Percentiles rank a stretch among this genome's conserved stretches.
Conservation (phyloP, 2,797 vertebrate genomes). For the Dendrocincla tyrannina region DNA sequence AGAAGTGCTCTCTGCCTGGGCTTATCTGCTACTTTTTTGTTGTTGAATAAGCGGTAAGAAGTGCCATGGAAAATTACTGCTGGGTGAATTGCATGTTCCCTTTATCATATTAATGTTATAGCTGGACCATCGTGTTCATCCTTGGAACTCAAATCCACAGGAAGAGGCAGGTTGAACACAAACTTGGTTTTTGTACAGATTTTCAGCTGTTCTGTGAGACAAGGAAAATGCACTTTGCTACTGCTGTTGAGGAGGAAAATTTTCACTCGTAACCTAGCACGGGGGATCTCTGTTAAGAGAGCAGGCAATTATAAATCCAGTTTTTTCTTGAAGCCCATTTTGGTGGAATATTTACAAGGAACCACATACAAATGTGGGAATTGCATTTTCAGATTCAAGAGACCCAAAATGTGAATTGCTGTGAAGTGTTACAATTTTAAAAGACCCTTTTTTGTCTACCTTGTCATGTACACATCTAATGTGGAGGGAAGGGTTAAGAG, state of each 20-base stretch:
- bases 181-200: neutral
- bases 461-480: neutral
- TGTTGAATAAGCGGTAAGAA: neutral
- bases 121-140: neutral
- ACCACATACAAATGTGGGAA: neutral
- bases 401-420: neutral
- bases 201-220: neutral
- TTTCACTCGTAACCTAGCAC: neutral
- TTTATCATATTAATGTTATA: neutral
- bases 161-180: neutral
- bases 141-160: neutral
- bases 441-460: accelerated
- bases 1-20: neutral
- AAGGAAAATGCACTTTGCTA: neutral
- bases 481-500: neutral
- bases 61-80: neutral
- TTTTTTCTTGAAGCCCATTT: neutral
- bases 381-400: neutral
- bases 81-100: neutral
- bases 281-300: neutral
- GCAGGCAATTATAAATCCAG: neutral
- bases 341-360: neutral
- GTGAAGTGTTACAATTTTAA: neutral
- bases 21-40: neutral
- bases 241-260: neutral